These are phyloP conservation scores for Caenorhabditis parvicauda DNA, from an alignment of 2,888 invertebrate species.

Conservation along the genomic window DNA sequence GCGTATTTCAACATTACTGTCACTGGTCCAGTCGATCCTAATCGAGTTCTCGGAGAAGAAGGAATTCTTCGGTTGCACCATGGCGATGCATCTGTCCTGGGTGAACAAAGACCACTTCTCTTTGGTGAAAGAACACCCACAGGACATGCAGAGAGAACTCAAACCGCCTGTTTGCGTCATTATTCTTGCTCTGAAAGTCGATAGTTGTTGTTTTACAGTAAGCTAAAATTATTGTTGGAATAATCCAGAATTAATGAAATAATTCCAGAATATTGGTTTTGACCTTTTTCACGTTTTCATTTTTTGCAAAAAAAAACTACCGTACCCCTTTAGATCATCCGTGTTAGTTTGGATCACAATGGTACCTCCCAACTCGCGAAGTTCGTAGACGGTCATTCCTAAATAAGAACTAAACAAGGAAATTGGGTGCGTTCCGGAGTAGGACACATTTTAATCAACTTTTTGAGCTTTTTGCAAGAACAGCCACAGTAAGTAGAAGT, in stretches of 20 bases:
- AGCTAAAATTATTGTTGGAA: neutral
- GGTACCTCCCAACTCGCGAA: slow-evolving; percentile 29
- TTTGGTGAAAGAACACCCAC: slow-evolving; percentile 50
- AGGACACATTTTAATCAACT: no score
- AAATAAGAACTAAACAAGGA: neutral
- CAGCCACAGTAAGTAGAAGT: no score
- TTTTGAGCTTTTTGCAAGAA: no score
- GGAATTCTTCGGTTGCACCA: slow-evolving; percentile 41
- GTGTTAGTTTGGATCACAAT: slow-evolving; percentile 31
- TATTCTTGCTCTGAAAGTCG: slow-evolving; percentile 21
- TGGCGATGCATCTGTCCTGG: slow-evolving; percentile 29
- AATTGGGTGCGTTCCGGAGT: no score
- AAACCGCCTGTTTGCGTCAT: slow-evolving; percentile 27
- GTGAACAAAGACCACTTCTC: slow-evolving; percentile 48
- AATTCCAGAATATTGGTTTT: no score
- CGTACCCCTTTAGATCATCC: slow-evolving; percentile 30
- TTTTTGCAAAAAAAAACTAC: neutral
- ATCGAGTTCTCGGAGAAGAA: slow-evolving; percentile 55
- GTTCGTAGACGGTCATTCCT: slow-evolving; percentile 34
- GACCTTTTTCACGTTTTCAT: neutral
- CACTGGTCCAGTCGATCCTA: slow-evolving; percentile 48
- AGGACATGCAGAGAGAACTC: slow-evolving; percentile 26
- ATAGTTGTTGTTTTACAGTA: neutral
- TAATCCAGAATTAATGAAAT: no score
- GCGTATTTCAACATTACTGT: slow-evolving; percentile 52